Base-by-base conservation (phyloP, 2,113 vertebrate species). In the Lepus europaeus region DNA sequence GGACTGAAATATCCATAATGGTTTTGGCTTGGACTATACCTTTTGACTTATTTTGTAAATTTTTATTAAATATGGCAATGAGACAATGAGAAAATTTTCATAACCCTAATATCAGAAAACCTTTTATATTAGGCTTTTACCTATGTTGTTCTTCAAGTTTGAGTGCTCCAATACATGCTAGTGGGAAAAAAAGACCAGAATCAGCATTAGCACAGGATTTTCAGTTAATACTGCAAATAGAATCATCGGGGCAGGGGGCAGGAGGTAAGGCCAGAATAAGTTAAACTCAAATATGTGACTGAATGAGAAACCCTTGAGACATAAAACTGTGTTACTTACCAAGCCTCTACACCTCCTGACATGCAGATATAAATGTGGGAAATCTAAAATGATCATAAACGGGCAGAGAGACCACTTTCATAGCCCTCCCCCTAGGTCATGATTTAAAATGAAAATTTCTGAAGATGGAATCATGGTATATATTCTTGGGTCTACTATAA, bases 311-410 rank as follows among this genome's bases (percentile, higher is more conserved):
- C 9, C n/a, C 39, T 31, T 56, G 36, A 87, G 6, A 66, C 45
- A 91, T 16, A 95, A 76, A 64, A 83, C 39, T 89, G 12, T 31
- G 80, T 76, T 93, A 97, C 96, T 98, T 93, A 98, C 97, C 97
- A 90, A 80, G 63, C 76, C 97, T 78, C 76, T 84, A 0, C 2
- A 66, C 85, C 69, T 56, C 82, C 61, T 56, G 61, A 88, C 73
- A 94, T 51, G 87, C 76, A 69, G 36, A 69, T 23, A 76, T 39
- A 93, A 89, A 94, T 82, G 39, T 29, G 78, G 29, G 36, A 51
- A 2, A 93, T 82, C 90, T 94, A 95, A 93, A 93, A 95, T 45
- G 25, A 74, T 86, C 36, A 29, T 88, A 90, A 79, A 94, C 9
- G 3, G 49, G 76, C 12, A 94, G 22, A 95, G 0, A 2, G 69